Evolutionary conservation across 92 coral and sea anemone species (phyloP).

Genomic region (Virgularia gustaviana): DNA sequence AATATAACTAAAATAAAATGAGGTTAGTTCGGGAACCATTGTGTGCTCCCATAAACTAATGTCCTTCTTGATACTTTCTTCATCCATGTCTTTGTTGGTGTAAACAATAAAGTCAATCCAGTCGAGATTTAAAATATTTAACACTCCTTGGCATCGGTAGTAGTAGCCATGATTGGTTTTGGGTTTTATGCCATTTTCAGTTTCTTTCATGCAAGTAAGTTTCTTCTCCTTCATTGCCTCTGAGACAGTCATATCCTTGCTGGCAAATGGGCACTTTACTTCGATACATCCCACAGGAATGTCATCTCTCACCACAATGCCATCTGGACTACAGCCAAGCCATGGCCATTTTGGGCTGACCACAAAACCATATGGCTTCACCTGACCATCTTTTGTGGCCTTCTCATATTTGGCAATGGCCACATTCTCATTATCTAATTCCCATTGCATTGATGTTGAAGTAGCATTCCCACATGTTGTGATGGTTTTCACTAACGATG

Average conservation of each 20-base stretch:
- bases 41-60: slow-evolving; percentile 37
- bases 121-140: slow-evolving; percentile 3
- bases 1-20: slow-evolving; percentile 30
- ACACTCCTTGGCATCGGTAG: slow-evolving; percentile 40
- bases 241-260: slow-evolving; percentile 24
- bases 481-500: slow-evolving; percentile 9
- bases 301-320: slow-evolving; percentile 33
- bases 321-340: slow-evolving; percentile 59
- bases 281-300: slow-evolving; percentile 47
- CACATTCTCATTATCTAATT: slow-evolving; percentile 45
- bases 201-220: slow-evolving; percentile 38
- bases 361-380: slow-evolving; percentile 47
- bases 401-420: slow-evolving; percentile 32
- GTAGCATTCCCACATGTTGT: not conserved
- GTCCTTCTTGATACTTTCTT: slow-evolving; percentile 38
- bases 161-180: slow-evolving; percentile 51
- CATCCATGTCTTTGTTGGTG: slow-evolving; percentile 44
- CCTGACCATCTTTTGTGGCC: not conserved
- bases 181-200: slow-evolving; percentile 25
- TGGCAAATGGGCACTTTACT: slow-evolving; percentile 46
- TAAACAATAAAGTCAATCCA: slow-evolving; percentile 49
- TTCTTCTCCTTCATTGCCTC: slow-evolving; percentile 51
- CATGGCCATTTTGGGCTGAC: slow-evolving; percentile 37
- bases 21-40: slow-evolving; percentile 53
- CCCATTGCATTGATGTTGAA: slow-evolving; percentile 47